These are phyloP conservation scores for Lithophane ornitopus DNA, from an alignment of 2,888 invertebrate genomes.

Conservation along the genomic window DNA sequence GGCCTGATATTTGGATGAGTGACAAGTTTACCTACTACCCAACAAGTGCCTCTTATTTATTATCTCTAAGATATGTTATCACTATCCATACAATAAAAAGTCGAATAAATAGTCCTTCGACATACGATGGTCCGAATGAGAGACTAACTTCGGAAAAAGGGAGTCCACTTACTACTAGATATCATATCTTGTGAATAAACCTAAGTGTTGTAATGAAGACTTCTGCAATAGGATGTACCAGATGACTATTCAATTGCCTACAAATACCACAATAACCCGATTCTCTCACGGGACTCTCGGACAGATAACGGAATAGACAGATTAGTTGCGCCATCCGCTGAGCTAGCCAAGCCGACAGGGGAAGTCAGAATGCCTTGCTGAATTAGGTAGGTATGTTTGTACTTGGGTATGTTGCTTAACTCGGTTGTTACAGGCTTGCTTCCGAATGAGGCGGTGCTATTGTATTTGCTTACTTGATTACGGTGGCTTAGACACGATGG, in stretches of 20 bases:
- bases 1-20: background rate
- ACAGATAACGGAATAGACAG: conserved; percentile 55
- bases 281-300: conserved; percentile 47
- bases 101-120: background rate
- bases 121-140: background rate
- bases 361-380: conserved; percentile 35
- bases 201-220: background rate
- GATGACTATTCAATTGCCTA: conserved; percentile 30
- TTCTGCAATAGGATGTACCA: background rate
- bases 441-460: background rate
- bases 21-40: background rate
- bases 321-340: conserved; percentile 52
- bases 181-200: background rate
- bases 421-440: background rate
- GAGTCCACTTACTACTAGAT: background rate
- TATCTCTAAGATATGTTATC: background rate
- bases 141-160: background rate
- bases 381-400: background rate
- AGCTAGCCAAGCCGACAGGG: conserved; percentile 15
- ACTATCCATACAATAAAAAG: background rate
- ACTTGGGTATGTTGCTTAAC: background rate
- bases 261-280: conserved; percentile 31
- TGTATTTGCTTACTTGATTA: conserved; percentile 16
- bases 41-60: background rate
- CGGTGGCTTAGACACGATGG: background rate